Base-by-base conservation (phyloP, 2,888 invertebrate genomes). In the Theretra japonica region DNA sequence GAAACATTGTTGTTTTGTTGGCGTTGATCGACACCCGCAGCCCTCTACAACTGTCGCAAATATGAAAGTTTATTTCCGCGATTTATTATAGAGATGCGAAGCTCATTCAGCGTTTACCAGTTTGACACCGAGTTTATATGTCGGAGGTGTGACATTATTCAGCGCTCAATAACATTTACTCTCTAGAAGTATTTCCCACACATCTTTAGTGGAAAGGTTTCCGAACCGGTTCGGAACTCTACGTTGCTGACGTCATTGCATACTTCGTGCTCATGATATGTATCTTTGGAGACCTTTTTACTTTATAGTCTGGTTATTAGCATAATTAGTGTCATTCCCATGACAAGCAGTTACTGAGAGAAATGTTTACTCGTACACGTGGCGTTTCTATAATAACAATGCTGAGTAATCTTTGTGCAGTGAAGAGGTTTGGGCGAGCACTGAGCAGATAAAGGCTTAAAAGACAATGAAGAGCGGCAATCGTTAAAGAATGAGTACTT, bases 161-260 rank as follows among this genome's bases (percentile, higher is more conserved):
- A 80, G 77, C 75, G 75, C 79, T 76, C 83, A 78, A 82, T 83
- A 79, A 78, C 78, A 81, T 74, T 75, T 79, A 78, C 79, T 84
- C 84, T 79, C 77, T 83, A 82, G 82, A 80, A 82, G 87, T 88
- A 87, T 88, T 88, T 87, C 86, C 83, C 86, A 86, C 85, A 81
- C 82, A 83, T 82, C 80, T 81, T 77, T 81, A 80, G 78, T 86
- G 83, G 84, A 87, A 88, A 88, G 84, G 85, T 83, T 86, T 80
- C 77, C 77, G 75, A 85, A 88, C 88, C 84, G 87, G 88, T 89
- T 86, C 72, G 79, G 77, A 76, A 79, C 79, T 82, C 79, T 81
- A 83, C 81, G 80, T 79, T 72, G 80, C 82, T 84, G 85, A 87
- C 84, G 86, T 87, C 85, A 87, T 76, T 71, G 77, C 80, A 81